Base-by-base conservation (phyloP, 1,140 invertebrate genomes). In the Aphelenchoides fujianensis region DNA sequence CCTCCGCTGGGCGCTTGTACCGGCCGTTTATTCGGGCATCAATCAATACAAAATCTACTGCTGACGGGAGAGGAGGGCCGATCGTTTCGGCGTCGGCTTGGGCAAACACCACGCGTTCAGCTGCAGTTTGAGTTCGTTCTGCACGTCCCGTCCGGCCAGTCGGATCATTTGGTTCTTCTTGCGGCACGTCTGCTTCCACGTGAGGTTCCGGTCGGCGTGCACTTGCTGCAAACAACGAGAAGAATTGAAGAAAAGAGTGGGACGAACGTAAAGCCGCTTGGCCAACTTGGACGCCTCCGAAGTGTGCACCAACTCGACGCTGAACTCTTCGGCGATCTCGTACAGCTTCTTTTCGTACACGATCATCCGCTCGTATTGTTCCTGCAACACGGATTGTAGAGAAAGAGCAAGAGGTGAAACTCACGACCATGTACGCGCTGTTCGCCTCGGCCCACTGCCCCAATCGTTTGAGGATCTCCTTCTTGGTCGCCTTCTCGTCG, bases 111-210 rank as follows among this genome's bases (percentile, higher is more conserved):
- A 59, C 5, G 55, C 28, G 19, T 59, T 59, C 7, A 59, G 55
- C 34, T 59, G 55, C 12, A 59, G 55, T 59, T 59, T 59, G 12
- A 59, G 55, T 59, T 59, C 55, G 7, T 59, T 5, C 5, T 19
- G 55, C 28, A 59, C 34, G 28, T 5, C 55, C 5, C 7, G 28
- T 59, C 5, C 5, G 7, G 55, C 55, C 23, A 23, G 5, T 7
- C 55, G 55, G 34, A 59, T 59, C 5, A 59, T 5, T 59, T 59
- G 55, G 34, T 59, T 59, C 23, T 59, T 59, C 12, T 32, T 27
- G 5, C 55, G 55, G 23, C 55, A 59, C 28, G 55, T 59, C 55
- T 59, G 55, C 19, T 59, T 59, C 55, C 55, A 59, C 55, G 55
- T 59, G 28, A 19, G 5, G 7, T 23, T 5, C 5, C 5, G 55